Evolutionary conservation across 2,888 invertebrate species (phyloP), one percentile per base, ranked within the genome.

Genomic region (Ecdyonurus torrentis): DNA sequence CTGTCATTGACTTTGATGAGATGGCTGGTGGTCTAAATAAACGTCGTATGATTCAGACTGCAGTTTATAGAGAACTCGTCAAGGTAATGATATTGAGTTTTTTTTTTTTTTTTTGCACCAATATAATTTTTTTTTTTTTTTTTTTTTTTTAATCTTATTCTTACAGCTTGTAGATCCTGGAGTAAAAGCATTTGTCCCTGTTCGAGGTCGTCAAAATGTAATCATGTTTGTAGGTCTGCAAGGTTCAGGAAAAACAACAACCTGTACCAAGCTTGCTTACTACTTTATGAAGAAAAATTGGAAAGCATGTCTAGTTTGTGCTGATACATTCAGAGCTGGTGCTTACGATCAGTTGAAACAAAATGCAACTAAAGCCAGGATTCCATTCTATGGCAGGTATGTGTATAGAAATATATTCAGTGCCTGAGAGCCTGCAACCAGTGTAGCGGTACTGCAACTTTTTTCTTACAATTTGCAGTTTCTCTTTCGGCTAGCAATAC

Each of bases 221-320:
- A 90, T 99, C 69, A 99, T 99, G 99, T 99, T 99, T 81, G 99
- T 99, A 62, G 99, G 99, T 71, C 83, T 99, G 15, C 99, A 99
- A 79, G 99, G 99, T 66, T 96, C 97, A 64, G 99, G 99, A 68
- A 99, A 99, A 81, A 99, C 99, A 0, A 99, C 99, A 23, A 97
- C 98, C 1, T 99, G 99, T 79, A 99, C 98, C 66, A 99, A 99
- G 81, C 79, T 99, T 72, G 99, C 99, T 20, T 99, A 99, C 77
- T 91, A 97, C 77, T 99, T 98, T 77, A 84, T 96, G 74, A 91
- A 95, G 73, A 98, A 98, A 76, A 97, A 97, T 70, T 99, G 99
- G 99, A 99, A 99, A 75, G 93, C 97, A 23, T 95, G 94, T 73
- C 79, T 99, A 61, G 97, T 99, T 37, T 99, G 99, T 77, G 99